Evolutionary conservation across 2,797 vertebrate genomes (phyloP).

Genomic region (Notamacropus eugenii): DNA sequence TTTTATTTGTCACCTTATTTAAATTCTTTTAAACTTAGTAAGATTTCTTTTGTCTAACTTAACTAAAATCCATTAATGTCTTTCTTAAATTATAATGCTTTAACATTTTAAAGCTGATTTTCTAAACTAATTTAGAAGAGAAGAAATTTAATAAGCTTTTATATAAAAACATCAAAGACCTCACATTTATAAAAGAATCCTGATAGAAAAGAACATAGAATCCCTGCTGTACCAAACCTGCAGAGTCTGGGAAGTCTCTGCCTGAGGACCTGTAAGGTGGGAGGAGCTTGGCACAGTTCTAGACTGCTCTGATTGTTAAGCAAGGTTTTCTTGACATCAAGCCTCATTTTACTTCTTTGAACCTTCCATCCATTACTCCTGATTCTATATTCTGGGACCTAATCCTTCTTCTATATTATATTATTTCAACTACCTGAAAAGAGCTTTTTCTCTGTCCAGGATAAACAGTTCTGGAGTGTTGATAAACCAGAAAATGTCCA

Average conservation of each 20-base stretch:
- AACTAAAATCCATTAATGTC: background rate
- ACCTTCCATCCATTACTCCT: too few relatives aligned
- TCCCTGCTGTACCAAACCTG: background rate
- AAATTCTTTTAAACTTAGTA: slow-evolving; percentile 37
- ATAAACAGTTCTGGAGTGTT: too few relatives aligned
- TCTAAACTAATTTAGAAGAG: background rate
- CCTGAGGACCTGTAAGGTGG: too few relatives aligned
- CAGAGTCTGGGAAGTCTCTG: background rate
- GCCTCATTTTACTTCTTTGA: too few relatives aligned
- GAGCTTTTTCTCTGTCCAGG: too few relatives aligned
- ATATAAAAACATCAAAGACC: background rate
- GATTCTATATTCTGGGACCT: too few relatives aligned
- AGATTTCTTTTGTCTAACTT: background rate
- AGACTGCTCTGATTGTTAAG: too few relatives aligned
- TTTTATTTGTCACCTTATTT: background rate
- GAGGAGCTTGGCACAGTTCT: too few relatives aligned
- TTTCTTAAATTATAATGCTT: background rate
- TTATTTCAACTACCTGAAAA: too few relatives aligned
- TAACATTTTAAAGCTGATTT: background rate
- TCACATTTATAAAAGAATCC: background rate
- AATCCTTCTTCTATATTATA: too few relatives aligned
- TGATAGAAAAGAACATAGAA: background rate
- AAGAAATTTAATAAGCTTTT: background rate
- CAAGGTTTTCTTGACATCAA: too few relatives aligned
- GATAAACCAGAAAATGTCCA: too few relatives aligned